Conservation (phyloP, 2,113 vertebrate species). For the Oncorhynchus tshawytscha region DNA sequence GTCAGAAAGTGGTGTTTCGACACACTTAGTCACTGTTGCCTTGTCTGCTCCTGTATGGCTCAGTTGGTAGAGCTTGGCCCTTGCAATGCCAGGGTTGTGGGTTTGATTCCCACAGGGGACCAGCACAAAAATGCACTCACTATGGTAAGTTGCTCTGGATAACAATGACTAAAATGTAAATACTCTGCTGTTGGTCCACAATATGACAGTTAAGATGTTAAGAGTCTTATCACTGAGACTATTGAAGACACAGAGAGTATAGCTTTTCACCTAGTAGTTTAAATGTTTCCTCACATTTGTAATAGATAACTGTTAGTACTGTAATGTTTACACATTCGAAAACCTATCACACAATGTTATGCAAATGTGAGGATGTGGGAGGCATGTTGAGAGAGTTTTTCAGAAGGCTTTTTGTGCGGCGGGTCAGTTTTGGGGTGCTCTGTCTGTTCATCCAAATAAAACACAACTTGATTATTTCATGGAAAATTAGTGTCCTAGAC, state of each 20-base stretch:
- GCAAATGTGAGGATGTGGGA: no score
- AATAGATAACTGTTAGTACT: background rate
- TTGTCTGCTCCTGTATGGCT: background rate
- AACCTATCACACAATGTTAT: no score
- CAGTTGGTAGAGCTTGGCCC: no score
- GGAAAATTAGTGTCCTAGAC: no score
- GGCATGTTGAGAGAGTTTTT: background rate
- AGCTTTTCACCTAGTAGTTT: background rate
- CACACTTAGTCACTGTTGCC: constrained; percentile 13
- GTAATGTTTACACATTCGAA: no score
- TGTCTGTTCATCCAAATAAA: no score
- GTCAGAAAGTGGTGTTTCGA: constrained; percentile 34
- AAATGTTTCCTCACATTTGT: background rate
- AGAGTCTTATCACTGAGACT: background rate
- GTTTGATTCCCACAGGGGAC: constrained; percentile 30
- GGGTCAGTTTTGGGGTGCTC: no score
- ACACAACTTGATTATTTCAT: no score
- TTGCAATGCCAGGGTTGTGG: no score
- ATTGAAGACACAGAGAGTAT: background rate
- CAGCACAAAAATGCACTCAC: constrained; percentile 21
- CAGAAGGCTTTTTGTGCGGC: background rate
- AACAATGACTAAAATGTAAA: background rate
- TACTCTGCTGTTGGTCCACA: constrained; percentile 2
- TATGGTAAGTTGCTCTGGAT: no score
- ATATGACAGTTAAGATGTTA: background rate